phyloP scores from a whole-genome alignment of 2,113 vertebrate species.

The Menidia beryllina region DNA sequence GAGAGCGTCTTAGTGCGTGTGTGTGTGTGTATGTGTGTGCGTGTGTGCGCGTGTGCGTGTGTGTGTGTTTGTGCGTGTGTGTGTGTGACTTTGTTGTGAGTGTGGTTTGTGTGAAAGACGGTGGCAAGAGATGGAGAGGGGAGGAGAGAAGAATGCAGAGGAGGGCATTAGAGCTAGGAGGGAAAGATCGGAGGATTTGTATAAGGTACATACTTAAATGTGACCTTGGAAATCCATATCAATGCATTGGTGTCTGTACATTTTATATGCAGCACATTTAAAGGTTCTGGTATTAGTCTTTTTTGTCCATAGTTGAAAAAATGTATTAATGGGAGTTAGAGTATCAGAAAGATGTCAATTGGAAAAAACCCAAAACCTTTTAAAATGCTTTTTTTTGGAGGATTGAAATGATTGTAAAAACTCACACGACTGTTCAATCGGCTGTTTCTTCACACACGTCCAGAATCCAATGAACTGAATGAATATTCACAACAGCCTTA shows the following conservation, averaged over 20 bases:
- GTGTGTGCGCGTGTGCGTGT: conserved; percentile 20
- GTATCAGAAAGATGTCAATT: neutral
- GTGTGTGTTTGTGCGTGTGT: too few relatives aligned
- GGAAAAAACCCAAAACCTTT: too few relatives aligned
- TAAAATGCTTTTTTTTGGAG: too few relatives aligned
- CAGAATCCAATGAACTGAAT: neutral
- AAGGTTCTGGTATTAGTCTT: neutral
- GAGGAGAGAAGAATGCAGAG: conserved; percentile 69
- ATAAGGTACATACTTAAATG: conserved; percentile 59
- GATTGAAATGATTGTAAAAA: neutral
- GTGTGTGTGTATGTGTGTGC: conserved; percentile 37
- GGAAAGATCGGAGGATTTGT: conserved; percentile 56
- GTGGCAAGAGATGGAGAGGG: conserved; percentile 53
- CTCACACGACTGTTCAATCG: neutral
- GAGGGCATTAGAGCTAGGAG: too few relatives aligned
- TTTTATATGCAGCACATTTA: neutral
- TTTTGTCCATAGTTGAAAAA: neutral
- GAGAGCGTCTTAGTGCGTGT: conserved; percentile 55
- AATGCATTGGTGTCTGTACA: conserved; percentile 9
- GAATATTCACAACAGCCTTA: neutral
- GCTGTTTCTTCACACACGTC: too few relatives aligned
- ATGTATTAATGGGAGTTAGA: too few relatives aligned
- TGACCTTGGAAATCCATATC: conserved; percentile 70
- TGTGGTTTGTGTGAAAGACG: conserved; percentile 47
- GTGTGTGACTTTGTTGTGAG: conserved; percentile 27